Evolutionary conservation across 2,113 vertebrate genomes (phyloP).

Genomic region (Alaudala cheleensis): DNA sequence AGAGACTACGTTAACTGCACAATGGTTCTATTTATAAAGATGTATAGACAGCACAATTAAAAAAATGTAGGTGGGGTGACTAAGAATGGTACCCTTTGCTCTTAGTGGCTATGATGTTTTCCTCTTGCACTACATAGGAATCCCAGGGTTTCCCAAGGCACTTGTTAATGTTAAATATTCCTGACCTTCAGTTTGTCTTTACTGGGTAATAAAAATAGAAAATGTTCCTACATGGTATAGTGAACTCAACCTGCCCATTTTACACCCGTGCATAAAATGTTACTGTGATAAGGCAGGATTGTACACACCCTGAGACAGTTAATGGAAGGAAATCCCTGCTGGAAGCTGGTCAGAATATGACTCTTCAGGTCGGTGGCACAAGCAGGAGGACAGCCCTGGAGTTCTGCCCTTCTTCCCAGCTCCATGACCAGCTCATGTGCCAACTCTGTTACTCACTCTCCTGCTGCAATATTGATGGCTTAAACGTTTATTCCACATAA

Average conservation of each 20-base stretch:
- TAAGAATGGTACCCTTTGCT: not conserved
- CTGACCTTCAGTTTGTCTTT: not conserved
- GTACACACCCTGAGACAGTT: not conserved
- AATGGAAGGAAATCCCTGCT: not conserved
- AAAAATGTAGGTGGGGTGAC: not conserved
- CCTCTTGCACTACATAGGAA: not conserved
- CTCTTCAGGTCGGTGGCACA: not conserved
- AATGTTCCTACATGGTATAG: not conserved
- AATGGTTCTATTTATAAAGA: not conserved
- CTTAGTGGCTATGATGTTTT: not conserved
- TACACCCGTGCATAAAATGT: not conserved
- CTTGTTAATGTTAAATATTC: not conserved
- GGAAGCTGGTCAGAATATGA: not conserved
- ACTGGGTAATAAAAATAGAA: not conserved
- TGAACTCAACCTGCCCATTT: not conserved
- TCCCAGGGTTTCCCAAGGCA: not conserved
- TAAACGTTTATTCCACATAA: not conserved
- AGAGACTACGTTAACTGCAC: not conserved
- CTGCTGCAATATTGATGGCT: not conserved
- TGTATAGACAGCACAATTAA: not conserved
- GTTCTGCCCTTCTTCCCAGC: not conserved
- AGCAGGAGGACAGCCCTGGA: not conserved
- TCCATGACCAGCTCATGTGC: rapidly evolving
- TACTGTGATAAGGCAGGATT: not conserved
- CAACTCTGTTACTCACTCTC: not conserved